Base-by-base conservation (phyloP, 1,140 invertebrate genomes). In the Calycopis cecrops region DNA sequence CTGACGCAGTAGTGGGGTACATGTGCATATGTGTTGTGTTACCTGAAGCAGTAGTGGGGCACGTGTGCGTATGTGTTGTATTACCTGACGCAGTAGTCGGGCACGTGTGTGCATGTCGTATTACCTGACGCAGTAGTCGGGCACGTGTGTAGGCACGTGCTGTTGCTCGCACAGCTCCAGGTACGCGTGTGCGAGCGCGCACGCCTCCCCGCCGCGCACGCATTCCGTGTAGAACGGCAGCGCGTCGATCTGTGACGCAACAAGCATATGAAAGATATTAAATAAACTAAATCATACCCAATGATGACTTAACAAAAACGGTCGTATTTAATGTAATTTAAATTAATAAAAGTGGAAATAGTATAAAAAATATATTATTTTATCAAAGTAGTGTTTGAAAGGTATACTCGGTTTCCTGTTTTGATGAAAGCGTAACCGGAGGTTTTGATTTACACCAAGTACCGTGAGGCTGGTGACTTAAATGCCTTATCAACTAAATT, bases 141-240 rank as follows among this genome's bases (percentile, higher is more conserved):
- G 96, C 56, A 96, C 92, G 57, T 93, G 90, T 6, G 96, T 85
- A 18, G 92, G 92, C 16, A 95, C 92, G 67, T 95, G 93, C 16
- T 92, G 87, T 52, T 90, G 90, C 7, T 88, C 79, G 69, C 97
- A 98, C 21, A 92, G 89, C 67, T 93, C 90, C 34, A 93, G 92
- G 74, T 98, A 98, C 1, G 94, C 91, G 59, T 93, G 85, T 0
- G 94, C 94, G 1, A 94, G 88, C 4, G 91, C 90, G 76, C 96
- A 97, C 35, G 91, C 90, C 1, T 92, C 92, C 21, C 85, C 82
- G 16, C 90, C 88, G 0, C 73, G 67, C 18, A 88, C 40, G 69
- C 95, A 96, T 79, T 94, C 91, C 1, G 75, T 67, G 44, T 88
- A 74, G 75, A 93, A 95, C 12, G 91, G 90, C 3, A 69, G 40